Conservation (phyloP, 1,140 invertebrate species). For the Drosophila rhopaloa region DNA sequence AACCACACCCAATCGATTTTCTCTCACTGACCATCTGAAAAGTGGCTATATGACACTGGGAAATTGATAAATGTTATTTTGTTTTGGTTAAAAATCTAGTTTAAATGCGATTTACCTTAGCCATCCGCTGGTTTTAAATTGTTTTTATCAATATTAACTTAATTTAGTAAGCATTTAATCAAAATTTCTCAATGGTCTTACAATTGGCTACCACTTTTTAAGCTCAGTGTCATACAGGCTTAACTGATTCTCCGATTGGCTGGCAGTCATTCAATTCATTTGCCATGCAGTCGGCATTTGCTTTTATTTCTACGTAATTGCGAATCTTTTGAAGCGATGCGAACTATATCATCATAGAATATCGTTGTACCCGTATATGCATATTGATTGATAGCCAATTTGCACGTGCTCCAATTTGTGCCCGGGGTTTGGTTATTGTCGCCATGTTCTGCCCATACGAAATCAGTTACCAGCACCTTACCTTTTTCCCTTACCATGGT, state of each 20-base stretch:
- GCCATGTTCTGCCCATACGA: conserved; percentile 46
- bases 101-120: no score
- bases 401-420: conserved; percentile 68
- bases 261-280: conserved; percentile 50
- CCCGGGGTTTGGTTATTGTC: conserved; percentile 33
- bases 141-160: no score
- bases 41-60: conserved; percentile 2
- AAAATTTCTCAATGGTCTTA: neutral
- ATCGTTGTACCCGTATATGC: conserved; percentile 50
- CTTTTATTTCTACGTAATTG: conserved; percentile 73
- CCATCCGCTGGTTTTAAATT: no score
- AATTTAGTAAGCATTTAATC: neutral
- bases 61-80: neutral
- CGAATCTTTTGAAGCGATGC: conserved; percentile 66
- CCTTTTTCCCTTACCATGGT: neutral
- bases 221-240: conserved; percentile 5
- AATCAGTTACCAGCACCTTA: conserved; percentile 29
- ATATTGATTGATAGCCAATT: conserved; percentile 70
- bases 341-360: conserved; percentile 67
- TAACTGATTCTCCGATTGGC: conserved; percentile 3
- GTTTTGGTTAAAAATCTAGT: no score
- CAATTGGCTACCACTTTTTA: neutral
- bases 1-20: conserved; percentile 33
- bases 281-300: conserved; percentile 66
- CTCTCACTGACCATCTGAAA: conserved; percentile 15